A percentile compares a stretch with the other conserved stretches of the same genome.
These are phyloP conservation scores for Biston betularia DNA, from an alignment of 2,888 invertebrate species.

Conservation along the genomic window DNA sequence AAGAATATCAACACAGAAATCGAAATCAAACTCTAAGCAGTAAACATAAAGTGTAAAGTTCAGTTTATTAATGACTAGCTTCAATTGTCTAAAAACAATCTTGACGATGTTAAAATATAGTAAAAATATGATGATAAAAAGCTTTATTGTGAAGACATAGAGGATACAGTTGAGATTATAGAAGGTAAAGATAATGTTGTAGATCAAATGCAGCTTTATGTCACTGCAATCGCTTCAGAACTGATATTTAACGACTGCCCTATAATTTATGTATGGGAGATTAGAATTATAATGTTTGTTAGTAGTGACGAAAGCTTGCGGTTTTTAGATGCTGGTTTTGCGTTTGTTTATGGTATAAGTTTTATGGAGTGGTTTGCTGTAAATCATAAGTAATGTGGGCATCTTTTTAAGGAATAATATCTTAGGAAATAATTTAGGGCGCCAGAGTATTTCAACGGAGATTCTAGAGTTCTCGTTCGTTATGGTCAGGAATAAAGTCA, in stretches of 20 bases:
- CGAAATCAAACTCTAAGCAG: constrained; percentile 51
- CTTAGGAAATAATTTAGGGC: too few species aligned
- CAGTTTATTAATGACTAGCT: constrained; percentile 39
- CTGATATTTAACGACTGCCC: constrained; percentile 79
- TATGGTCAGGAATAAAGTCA: too few species aligned
- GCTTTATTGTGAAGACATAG: constrained; percentile 51
- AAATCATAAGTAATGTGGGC: constrained; percentile 6
- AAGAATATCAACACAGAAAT: constrained; percentile 34
- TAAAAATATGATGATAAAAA: constrained; percentile 46
- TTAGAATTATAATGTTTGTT: constrained; percentile 74
- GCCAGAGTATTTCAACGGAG: too few species aligned
- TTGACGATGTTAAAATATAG: constrained; percentile 37
- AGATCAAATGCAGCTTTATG: constrained; percentile 70
- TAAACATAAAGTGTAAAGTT: constrained; percentile 48
- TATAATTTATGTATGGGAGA: constrained; percentile 77
- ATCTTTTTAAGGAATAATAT: not conserved
- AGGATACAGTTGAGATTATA: constrained; percentile 44
- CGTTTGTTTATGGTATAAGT: constrained; percentile 44
- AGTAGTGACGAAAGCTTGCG: constrained; percentile 67
- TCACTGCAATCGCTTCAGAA: constrained; percentile 75
- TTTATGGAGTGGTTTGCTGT: constrained; percentile 30
- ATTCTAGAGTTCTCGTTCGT: too few species aligned
- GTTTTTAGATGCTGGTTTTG: constrained; percentile 55
- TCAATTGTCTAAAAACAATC: constrained; percentile 50
- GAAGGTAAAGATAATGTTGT: constrained; percentile 53